These are phyloP conservation scores for Cantharis rufa DNA, from an alignment of 2,888 invertebrate genomes.

Conservation along the genomic window DNA sequence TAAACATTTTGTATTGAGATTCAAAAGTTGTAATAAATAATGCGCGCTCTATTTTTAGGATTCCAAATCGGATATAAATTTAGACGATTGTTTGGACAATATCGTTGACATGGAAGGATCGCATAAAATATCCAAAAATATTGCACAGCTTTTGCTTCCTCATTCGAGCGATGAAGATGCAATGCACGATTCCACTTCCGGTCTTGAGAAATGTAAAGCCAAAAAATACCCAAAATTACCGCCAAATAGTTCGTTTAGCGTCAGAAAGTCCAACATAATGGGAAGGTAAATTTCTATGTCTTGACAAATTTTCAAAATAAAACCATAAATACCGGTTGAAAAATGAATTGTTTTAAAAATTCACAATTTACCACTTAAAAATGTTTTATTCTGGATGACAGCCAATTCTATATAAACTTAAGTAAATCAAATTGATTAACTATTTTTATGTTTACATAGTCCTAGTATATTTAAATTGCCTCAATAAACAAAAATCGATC, in stretches of 20 bases:
- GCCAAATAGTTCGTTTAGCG: not conserved
- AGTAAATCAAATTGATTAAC: constrained; percentile 22
- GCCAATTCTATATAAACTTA: constrained; percentile 8
- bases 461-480: constrained; percentile 4
- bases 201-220: not conserved
- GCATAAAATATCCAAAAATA: not conserved
- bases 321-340: not conserved
- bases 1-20: not conserved
- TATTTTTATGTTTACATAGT: constrained; percentile 13
- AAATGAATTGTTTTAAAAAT: not conserved
- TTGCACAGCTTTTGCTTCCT: not conserved
- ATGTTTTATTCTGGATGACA: constrained; percentile 6
- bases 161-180: not conserved
- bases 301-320: not conserved
- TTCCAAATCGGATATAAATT: not conserved
- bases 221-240: not conserved
- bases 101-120: not conserved
- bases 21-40: not conserved
- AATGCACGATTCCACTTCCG: not conserved
- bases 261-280: not conserved
- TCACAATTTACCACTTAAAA: not conserved
- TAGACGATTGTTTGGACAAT: not conserved
- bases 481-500: not conserved
- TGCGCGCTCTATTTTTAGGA: not conserved
- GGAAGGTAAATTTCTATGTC: not conserved